Base-by-base conservation (phyloP, 2,113 vertebrate species). In the Ictalurus punctatus region DNA sequence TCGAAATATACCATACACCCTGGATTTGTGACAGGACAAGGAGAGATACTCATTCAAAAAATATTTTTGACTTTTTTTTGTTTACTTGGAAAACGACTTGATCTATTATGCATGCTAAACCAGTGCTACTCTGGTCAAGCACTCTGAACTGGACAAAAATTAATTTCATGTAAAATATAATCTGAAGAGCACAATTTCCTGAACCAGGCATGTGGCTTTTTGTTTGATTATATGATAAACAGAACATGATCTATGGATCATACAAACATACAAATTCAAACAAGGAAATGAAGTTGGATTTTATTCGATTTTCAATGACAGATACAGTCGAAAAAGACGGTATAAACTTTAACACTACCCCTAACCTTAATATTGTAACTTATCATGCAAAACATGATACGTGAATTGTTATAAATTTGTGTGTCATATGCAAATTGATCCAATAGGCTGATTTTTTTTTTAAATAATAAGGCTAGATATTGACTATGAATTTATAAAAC, bases 121-220 rank as follows among this genome's bases (percentile, higher is more conserved):
- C 80, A 61, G 27, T n/a, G 65, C 9, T 34, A 71, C 16, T 71
- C 40, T 85, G 63, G 56, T 86, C 85, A 78, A 61, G 85, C 56
- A 61, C 17, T 25, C 61, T 56, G 8, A 25, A 63, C 87, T 88
- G 81, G 54, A 48, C 25, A n/a, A 71, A 61, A 84, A 69, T 40
- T n/a, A 90, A 84, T 92, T 88, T 90, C 8, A 88, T 92, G 84
- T 91, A 82, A 85, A 89, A 79, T 90, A 83, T 87, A 74, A 92
- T 92, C 23, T 19, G 7, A 88, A 69, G 54, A 87, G 86, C 86
- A 89, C 83, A 90, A 87, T 80, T 59, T 80, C 74, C 67, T 74
- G 30, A 91, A 71, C n/a, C 81, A 83, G 85, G 74, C 83, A 63
- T 84, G 54, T 61, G 44, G 44, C 16, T 54, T 79, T 48, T 52